These are phyloP conservation scores for Mya arenaria DNA, from an alignment of 1,140 invertebrate genomes.

Conservation along the genomic window DNA sequence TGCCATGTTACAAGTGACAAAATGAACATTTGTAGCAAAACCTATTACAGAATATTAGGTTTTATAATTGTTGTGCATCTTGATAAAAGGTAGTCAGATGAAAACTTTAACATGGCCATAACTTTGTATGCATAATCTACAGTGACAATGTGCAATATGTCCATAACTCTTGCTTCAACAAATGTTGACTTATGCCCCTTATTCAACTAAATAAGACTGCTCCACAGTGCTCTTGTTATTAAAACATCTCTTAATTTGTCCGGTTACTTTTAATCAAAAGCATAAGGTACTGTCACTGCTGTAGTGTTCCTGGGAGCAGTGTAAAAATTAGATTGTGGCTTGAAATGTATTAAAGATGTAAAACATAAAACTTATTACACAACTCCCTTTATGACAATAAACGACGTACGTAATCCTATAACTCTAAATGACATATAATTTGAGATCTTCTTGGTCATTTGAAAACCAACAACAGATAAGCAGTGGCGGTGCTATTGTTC, in stretches of 20 bases:
- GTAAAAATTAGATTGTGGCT: background rate
- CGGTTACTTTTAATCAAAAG: background rate
- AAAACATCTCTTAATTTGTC: background rate
- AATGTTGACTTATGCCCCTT: too few relatives aligned
- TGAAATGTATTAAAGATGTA: background rate
- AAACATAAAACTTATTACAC: background rate
- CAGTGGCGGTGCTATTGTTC: too few relatives aligned
- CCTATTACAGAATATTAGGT: too few relatives aligned
- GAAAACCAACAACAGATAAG: background rate
- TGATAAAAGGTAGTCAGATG: too few relatives aligned
- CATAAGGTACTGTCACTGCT: background rate
- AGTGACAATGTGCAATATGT: too few relatives aligned
- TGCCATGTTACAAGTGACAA: too few relatives aligned
- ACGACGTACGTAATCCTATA: background rate
- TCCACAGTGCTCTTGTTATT: background rate
- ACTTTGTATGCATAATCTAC: too few relatives aligned
- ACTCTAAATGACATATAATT: background rate
- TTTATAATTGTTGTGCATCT: too few relatives aligned
- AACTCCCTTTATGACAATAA: background rate
- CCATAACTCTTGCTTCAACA: too few relatives aligned
- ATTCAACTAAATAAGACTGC: background rate
- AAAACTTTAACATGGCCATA: too few relatives aligned
- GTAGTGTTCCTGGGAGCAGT: background rate
- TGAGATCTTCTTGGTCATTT: background rate
- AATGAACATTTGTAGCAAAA: too few relatives aligned